A percentile compares a stretch with the other conserved stretches of the same genome.
These are phyloP conservation scores for Platygyra sinensis DNA, from an alignment of 64 coral and sea anemone genomes.

Conservation along the genomic window DNA sequence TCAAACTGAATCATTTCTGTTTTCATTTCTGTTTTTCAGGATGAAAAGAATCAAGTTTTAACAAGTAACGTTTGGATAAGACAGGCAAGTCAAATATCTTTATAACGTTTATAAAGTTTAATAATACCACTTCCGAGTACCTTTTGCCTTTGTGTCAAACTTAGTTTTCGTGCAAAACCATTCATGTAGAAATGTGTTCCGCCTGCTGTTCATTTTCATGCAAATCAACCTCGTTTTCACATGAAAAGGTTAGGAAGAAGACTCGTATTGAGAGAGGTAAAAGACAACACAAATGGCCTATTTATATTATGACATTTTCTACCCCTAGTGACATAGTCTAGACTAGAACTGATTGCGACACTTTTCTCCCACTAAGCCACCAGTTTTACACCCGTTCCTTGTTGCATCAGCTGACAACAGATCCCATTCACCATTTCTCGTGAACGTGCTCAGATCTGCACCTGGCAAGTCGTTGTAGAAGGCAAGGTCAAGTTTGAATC, in stretches of 20 bases:
- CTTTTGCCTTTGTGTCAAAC: no score
- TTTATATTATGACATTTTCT: background rate
- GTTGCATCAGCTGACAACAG: conserved; percentile 45
- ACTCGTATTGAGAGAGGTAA: no score
- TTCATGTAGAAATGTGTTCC: no score
- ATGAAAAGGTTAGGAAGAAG: no score
- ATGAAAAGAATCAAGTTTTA: conserved; percentile 69
- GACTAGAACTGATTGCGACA: background rate
- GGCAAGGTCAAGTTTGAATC: conserved; percentile 42
- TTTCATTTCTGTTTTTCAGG: conserved; percentile 20
- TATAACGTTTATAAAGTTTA: background rate
- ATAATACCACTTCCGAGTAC: no score
- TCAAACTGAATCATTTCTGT: background rate
- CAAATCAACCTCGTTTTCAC: no score
- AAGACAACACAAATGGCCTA: no score
- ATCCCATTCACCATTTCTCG: conserved; percentile 70
- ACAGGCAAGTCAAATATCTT: conserved; percentile 35
- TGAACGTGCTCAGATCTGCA: conserved; percentile 30
- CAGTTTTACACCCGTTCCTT: conserved; percentile 26
- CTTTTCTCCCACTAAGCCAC: no score
- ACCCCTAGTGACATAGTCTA: background rate
- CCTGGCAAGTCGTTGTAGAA: conserved; percentile 1
- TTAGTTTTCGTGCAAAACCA: no score
- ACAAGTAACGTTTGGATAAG: conserved; percentile 69
- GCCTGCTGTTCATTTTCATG: no score